Conservation (phyloP, 2,888 invertebrate genomes). For the Brachypalpus laphriformis region DNA sequence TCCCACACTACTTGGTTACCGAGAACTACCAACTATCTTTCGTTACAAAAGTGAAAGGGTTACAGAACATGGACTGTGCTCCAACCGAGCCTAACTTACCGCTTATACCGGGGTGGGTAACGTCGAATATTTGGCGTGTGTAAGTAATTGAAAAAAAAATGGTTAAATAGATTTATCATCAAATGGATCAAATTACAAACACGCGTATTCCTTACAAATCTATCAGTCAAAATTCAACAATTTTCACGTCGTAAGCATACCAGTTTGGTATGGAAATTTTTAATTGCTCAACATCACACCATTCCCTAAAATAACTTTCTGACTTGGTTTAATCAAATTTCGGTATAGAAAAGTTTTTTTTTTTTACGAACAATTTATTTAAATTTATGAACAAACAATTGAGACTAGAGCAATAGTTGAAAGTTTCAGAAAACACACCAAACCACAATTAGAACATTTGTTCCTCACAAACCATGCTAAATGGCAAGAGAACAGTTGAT, state of each 20-base stretch:
- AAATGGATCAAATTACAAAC: not conserved
- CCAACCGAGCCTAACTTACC: no score
- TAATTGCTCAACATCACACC: constrained; percentile 7
- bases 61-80: no score
- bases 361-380: not conserved
- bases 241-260: not conserved
- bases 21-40: no score
- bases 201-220: not conserved
- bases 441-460: not conserved
- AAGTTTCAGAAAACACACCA: not conserved
- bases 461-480: not conserved
- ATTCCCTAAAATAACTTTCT: not conserved
- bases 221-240: not conserved
- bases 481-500: constrained; percentile 53
- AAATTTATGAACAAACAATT: constrained; percentile 20
- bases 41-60: no score
- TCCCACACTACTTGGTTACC: no score
- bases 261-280: not conserved
- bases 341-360: not conserved
- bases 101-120: no score
- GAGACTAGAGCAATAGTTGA: not conserved
- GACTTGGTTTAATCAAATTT: not conserved
- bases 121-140: no score
- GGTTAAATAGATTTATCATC: not conserved
- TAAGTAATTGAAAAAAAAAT: no score